These are phyloP conservation scores for Atrichornis clamosus DNA, from an alignment of 2,113 vertebrate species.

Conservation along the genomic window DNA sequence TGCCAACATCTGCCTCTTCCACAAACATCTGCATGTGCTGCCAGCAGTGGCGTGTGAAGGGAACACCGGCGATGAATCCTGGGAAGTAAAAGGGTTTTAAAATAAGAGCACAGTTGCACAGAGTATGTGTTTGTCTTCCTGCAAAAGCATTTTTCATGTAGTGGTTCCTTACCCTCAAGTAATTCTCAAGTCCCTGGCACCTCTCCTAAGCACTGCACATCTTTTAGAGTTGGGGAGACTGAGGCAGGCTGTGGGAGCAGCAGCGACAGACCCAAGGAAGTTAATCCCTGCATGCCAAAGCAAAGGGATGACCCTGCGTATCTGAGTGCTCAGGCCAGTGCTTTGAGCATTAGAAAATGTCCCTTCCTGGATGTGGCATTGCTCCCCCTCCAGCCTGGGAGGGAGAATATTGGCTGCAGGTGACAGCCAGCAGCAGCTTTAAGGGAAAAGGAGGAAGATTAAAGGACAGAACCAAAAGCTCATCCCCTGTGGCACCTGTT, in stretches of 20 bases:
- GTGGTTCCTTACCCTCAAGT: neutral
- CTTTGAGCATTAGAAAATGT: neutral
- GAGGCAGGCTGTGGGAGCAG: neutral
- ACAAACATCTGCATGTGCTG: neutral
- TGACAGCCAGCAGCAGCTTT: neutral
- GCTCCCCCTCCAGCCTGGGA: neutral
- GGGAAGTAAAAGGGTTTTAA: neutral
- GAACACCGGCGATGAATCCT: accelerated
- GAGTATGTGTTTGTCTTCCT: neutral
- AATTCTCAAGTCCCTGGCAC: neutral
- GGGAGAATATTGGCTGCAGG: neutral
- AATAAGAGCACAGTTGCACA: too few species aligned
- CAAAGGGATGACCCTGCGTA: neutral
- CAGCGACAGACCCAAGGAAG: neutral
- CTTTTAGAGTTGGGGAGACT: neutral
- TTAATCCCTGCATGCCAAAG: accelerated
- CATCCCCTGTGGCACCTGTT: neutral
- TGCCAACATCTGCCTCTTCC: neutral
- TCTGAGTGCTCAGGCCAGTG: neutral
- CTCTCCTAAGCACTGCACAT: neutral
- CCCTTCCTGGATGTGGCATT: neutral
- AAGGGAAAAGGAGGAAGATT: neutral
- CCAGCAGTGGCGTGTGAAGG: accelerated
- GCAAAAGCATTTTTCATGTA: accelerated
- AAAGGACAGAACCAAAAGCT: neutral